Evolutionary conservation across 2,797 vertebrate species (phyloP).

Genomic region (Pagetopsis macropterus): DNA sequence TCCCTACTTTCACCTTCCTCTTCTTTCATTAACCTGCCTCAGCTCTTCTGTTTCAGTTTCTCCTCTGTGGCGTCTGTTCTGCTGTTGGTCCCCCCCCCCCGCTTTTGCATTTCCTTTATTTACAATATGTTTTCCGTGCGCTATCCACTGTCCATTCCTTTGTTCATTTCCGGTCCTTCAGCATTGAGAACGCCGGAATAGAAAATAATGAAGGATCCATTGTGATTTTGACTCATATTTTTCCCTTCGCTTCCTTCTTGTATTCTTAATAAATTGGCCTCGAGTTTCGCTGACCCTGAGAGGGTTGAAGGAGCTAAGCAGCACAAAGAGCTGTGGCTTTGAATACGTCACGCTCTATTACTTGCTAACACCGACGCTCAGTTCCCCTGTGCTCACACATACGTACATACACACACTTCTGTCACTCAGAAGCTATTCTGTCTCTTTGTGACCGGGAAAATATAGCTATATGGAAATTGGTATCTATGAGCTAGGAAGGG

Average conservation of each 20-base stretch:
- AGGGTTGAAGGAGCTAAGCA: slow-evolving; percentile 53
- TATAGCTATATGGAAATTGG: slow-evolving; percentile 55
- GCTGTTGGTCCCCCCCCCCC: neutral
- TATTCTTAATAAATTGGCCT: slow-evolving; percentile 69
- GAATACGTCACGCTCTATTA: slow-evolving; percentile 73
- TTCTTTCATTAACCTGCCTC: slow-evolving; percentile 36
- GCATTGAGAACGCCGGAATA: slow-evolving; percentile 32
- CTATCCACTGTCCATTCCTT: neutral
- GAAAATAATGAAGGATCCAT: slow-evolving; percentile 60
- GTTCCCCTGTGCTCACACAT: neutral
- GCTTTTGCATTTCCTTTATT: slow-evolving; percentile 9
- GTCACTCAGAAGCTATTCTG: slow-evolving; percentile 24
- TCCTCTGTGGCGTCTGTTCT: slow-evolving; percentile 8
- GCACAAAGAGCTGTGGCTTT: slow-evolving; percentile 68
- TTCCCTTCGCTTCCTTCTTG: slow-evolving; percentile 35
- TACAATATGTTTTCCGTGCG: neutral
- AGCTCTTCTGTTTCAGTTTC: slow-evolving; percentile 7
- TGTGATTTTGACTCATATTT: slow-evolving; percentile 62
- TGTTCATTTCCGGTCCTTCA: slow-evolving; percentile 23
- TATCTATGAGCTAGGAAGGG: slow-evolving; percentile 42
- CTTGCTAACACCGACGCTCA: slow-evolving; percentile 43
- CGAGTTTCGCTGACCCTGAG: slow-evolving; percentile 64
- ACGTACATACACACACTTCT: neutral
- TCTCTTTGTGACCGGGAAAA: slow-evolving; percentile 19
- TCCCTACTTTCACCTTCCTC: slow-evolving; percentile 40